Percentiles rank a stretch among this genome's conserved stretches.
These are phyloP conservation scores for Fregetta grallaria DNA, from an alignment of 2,113 vertebrate genomes.

Conservation along the genomic window DNA sequence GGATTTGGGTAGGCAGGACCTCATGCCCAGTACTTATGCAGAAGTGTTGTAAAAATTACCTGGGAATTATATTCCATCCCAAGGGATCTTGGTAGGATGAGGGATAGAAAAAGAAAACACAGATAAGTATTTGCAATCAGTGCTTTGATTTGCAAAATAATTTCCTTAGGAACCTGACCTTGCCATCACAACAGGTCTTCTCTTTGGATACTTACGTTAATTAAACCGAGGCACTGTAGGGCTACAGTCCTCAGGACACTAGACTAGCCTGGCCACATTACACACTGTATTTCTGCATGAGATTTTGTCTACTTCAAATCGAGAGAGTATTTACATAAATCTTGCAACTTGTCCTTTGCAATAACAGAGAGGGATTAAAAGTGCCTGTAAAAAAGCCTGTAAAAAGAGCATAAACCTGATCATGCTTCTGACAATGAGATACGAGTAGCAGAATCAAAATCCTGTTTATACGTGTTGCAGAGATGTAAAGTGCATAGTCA, in stretches of 20 bases:
- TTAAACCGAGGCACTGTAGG: neutral
- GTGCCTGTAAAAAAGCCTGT: neutral
- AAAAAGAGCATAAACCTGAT: neutral
- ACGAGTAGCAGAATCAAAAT: neutral
- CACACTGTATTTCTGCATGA: neutral
- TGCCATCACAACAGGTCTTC: constrained; percentile 12
- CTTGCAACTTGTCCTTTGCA: neutral
- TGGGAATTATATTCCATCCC: neutral
- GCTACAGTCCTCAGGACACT: neutral
- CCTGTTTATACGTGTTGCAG: neutral
- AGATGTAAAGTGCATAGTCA: neutral
- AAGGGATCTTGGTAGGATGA: neutral
- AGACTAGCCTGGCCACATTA: neutral
- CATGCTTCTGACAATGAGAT: neutral
- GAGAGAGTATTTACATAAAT: neutral
- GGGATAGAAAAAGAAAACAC: neutral
- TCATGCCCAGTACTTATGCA: neutral
- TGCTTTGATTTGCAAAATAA: neutral
- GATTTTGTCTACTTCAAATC: neutral
- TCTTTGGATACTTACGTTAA: neutral
- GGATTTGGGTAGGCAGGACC: neutral
- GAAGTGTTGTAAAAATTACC: neutral
- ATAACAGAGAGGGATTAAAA: neutral
- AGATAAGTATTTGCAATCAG: neutral
- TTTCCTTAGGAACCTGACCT: neutral